Percentiles rank a stretch among this genome's conserved stretches.
phyloP scores from a whole-genome alignment of 2,113 vertebrate species.

The Hippopotamus amphibius region DNA sequence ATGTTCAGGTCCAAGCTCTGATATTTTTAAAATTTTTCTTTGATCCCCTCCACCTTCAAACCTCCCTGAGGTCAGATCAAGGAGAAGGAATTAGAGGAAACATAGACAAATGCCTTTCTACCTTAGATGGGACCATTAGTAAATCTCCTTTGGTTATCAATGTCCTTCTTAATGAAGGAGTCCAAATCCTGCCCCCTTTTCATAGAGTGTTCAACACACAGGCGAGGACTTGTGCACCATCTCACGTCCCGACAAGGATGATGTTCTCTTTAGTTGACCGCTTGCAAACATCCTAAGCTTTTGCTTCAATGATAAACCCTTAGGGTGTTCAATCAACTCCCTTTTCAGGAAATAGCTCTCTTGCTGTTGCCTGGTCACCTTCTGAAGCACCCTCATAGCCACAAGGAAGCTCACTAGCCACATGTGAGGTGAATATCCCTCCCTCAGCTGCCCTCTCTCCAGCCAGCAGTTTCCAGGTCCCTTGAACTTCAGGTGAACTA shows the following conservation, averaged over 20 bases:
- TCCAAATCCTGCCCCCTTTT: background rate
- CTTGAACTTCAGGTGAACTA: background rate
- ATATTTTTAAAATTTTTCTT: background rate
- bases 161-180: background rate
- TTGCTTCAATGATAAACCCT: background rate
- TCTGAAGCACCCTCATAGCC: too few relatives aligned
- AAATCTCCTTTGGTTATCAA: background rate
- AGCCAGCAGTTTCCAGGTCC: background rate
- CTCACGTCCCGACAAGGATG: background rate
- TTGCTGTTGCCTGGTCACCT: background rate
- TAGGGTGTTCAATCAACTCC: background rate
- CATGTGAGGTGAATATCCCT: background rate
- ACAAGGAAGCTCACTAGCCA: background rate
- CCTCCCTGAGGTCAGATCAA: background rate
- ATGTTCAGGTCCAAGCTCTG: background rate
- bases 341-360: slow-evolving; percentile 3
- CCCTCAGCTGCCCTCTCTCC: background rate
- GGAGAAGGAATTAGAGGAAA: background rate
- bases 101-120: background rate
- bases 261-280: background rate
- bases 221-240: background rate
- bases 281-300: background rate
- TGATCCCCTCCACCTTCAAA: background rate
- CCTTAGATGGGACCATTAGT: background rate
- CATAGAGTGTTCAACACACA: background rate